Evolutionary conservation across 2,888 invertebrate genomes (phyloP).

Genomic region (Alitta virens): DNA sequence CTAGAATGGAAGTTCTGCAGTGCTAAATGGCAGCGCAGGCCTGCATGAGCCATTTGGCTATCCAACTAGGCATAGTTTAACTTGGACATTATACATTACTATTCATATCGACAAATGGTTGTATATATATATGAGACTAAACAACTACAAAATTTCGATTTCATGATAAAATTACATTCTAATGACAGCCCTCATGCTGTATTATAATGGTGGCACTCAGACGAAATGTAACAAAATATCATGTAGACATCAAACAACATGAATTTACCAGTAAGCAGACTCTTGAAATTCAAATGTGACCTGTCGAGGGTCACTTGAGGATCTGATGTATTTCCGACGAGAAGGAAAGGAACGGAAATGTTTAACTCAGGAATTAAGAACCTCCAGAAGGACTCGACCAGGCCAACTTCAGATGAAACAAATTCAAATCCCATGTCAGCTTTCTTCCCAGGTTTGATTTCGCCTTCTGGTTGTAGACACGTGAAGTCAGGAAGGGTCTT

Average conservation of each 20-base stretch:
- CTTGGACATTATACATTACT: background rate
- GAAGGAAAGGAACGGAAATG: slow-evolving; percentile 62
- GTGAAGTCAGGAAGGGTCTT: slow-evolving; percentile 61
- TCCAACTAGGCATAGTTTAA: background rate
- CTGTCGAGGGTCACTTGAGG: slow-evolving; percentile 66
- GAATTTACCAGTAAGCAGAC: slow-evolving; percentile 65
- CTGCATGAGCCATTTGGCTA: background rate
- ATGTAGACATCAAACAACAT: too few species aligned
- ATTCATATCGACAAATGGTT: too few species aligned
- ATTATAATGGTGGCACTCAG: too few species aligned
- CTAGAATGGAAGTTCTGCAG: background rate
- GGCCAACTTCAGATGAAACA: slow-evolving; percentile 65
- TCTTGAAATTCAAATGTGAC: slow-evolving; percentile 64
- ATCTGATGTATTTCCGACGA: slow-evolving; percentile 67
- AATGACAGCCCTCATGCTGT: too few species aligned
- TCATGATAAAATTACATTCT: too few species aligned
- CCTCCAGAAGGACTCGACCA: slow-evolving; percentile 69
- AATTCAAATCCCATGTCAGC: slow-evolving; percentile 65
- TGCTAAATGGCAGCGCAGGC: background rate
- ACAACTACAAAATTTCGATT: too few species aligned
- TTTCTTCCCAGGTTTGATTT: slow-evolving; percentile 64
- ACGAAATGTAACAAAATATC: too few species aligned
- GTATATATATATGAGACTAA: too few species aligned
- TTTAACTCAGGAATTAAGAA: slow-evolving; percentile 65
- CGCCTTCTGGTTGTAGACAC: slow-evolving; percentile 65